Conservation (phyloP, 2,113 vertebrate genomes). For the Uropsilus gracilis region DNA sequence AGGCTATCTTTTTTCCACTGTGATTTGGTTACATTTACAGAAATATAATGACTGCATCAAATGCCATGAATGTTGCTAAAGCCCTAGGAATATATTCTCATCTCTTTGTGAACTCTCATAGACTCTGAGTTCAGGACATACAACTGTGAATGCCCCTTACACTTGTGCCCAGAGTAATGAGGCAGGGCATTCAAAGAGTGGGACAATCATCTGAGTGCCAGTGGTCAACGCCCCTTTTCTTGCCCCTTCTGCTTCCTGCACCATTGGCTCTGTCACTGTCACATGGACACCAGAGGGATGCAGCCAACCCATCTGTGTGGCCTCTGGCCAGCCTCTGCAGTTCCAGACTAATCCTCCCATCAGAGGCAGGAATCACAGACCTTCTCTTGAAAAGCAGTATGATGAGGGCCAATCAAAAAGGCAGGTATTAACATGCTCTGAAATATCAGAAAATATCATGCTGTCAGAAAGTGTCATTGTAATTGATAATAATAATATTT, state of each 20-base stretch:
- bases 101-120: background rate
- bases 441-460: background rate
- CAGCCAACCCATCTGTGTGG: background rate
- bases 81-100: background rate
- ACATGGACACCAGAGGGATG: background rate
- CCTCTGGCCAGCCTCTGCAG: background rate
- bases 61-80: background rate
- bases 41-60: background rate
- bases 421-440: background rate
- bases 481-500: conserved; percentile 39
- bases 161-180: background rate
- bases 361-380: background rate
- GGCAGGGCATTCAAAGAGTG: background rate
- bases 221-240: background rate
- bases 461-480: background rate
- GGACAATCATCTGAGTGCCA: background rate
- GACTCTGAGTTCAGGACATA: background rate
- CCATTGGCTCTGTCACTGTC: background rate
- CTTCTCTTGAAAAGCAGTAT: background rate
- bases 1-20: background rate
- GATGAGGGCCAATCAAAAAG: background rate
- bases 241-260: background rate
- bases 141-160: background rate
- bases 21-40: background rate
- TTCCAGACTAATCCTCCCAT: background rate